Conservation (phyloP, 2,113 vertebrate genomes). For the Myiozetetes cayanensis region DNA sequence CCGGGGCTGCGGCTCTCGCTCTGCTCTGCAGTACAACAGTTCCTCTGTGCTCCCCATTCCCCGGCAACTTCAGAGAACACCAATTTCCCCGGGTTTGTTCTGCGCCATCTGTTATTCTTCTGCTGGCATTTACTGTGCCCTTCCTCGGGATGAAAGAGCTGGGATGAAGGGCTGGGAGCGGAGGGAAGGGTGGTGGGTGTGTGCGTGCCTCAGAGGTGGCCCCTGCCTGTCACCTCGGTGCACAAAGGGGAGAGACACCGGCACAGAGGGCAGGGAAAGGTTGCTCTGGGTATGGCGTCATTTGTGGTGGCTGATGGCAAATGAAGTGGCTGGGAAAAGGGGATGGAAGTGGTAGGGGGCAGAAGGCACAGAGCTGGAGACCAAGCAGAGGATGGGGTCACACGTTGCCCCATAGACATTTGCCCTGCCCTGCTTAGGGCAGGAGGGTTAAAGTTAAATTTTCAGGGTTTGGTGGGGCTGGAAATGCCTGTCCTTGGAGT, state of each 20-base stretch:
- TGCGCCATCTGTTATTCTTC: conserved; percentile 3
- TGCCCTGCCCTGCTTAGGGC: neutral
- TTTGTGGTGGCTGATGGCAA: neutral
- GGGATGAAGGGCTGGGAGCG: neutral
- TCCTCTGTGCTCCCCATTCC: neutral
- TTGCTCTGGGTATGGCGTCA: neutral
- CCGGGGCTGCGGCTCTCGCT: neutral
- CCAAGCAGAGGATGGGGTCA: neutral
- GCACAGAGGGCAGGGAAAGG: neutral
- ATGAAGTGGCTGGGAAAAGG: neutral
- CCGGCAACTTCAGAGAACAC: conserved; percentile 34
- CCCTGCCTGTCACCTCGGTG: neutral
- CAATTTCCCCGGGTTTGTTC: neutral
- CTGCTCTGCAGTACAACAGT: conserved; percentile 38
- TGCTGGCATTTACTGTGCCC: neutral
- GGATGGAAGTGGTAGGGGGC: neutral
- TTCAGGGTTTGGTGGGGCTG: rapidly evolving
- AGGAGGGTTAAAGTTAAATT: rapidly evolving
- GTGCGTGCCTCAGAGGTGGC: neutral
- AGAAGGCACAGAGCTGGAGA: neutral
- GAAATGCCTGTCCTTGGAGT: neutral
- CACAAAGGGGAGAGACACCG: neutral
- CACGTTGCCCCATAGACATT: rapidly evolving
- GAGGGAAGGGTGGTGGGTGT: neutral
- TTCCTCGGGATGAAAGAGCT: neutral